Conservation (phyloP, 92 coral and sea anemone species). For the Phenganax marumi region DNA sequence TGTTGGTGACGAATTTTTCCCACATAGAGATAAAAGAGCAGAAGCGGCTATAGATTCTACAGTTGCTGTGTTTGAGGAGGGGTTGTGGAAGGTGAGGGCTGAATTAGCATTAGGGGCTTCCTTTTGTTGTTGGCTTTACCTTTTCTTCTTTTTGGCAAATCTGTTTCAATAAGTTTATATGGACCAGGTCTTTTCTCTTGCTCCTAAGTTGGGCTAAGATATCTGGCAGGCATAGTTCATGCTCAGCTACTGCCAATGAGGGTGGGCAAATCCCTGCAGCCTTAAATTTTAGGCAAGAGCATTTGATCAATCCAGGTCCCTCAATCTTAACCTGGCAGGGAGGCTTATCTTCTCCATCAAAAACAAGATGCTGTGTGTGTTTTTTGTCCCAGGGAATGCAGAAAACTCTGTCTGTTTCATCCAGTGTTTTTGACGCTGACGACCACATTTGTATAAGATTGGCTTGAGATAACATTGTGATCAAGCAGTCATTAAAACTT, state of each 20-base stretch:
- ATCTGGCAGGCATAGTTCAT: slow-evolving; percentile 43
- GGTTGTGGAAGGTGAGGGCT: slow-evolving; percentile 17
- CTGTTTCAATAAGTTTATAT: slow-evolving; percentile 33
- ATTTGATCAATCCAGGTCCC: slow-evolving; percentile 31
- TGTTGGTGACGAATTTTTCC: neutral
- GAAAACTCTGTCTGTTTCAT: slow-evolving; percentile 41
- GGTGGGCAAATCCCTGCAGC: slow-evolving; percentile 45
- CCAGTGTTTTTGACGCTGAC: slow-evolving; percentile 42
- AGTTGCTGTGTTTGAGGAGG: slow-evolving; percentile 8
- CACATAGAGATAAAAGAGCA: slow-evolving; percentile 5
- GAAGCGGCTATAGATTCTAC: slow-evolving; percentile 27
- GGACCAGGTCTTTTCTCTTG: slow-evolving; percentile 49
- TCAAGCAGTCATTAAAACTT: slow-evolving; percentile 37
- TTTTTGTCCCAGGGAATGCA: slow-evolving; percentile 51
- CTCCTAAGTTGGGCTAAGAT: slow-evolving; percentile 32
- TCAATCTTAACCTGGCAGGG: slow-evolving; percentile 14
- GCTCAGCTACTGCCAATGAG: slow-evolving; percentile 52
- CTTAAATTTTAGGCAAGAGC: slow-evolving; percentile 43
- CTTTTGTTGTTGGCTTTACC: slow-evolving; percentile 47
- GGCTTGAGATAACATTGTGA: slow-evolving; percentile 44
- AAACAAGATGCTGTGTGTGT: slow-evolving; percentile 45
- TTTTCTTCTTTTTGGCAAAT: slow-evolving; percentile 51
- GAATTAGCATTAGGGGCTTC: slow-evolving; percentile 52
- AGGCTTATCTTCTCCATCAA: slow-evolving; percentile 48
- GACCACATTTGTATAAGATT: slow-evolving; percentile 54